Evolutionary conservation across 1,140 invertebrate species (phyloP).

Genomic region (Pectinophora gossypiella): DNA sequence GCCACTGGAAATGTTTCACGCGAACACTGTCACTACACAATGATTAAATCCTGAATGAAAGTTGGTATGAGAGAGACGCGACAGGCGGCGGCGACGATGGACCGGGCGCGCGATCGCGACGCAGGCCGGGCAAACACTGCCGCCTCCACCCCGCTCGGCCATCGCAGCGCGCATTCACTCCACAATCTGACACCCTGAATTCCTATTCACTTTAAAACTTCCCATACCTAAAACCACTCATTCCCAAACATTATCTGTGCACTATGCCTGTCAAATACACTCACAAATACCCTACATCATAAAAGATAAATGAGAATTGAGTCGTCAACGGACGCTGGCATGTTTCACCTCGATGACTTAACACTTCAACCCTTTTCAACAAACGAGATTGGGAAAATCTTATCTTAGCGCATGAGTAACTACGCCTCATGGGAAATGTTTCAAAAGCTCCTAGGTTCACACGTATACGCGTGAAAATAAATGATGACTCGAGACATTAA

Average conservation of each 20-base stretch:
- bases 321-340: not conserved
- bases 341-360: not conserved
- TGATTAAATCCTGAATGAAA: too few relatives aligned
- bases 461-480: too few relatives aligned
- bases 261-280: too few relatives aligned
- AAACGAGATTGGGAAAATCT: too few relatives aligned
- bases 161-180: conserved; percentile 44
- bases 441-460: too few relatives aligned
- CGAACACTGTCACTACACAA: not conserved
- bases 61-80: conserved; percentile 13
- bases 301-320: not conserved
- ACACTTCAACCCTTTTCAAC: not conserved
- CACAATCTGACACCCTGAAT: conserved; percentile 22
- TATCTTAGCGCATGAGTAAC: too few relatives aligned
- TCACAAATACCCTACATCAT: too few relatives aligned
- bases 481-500: too few relatives aligned
- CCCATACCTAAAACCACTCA: too few relatives aligned
- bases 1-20: conserved; percentile 10
- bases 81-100: conserved; percentile 15
- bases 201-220: too few relatives aligned
- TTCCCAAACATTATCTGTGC: too few relatives aligned
- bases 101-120: conserved; percentile 25
- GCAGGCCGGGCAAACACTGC: conserved; percentile 52
- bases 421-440: too few relatives aligned
- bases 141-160: conserved; percentile 31